Percentiles rank a stretch among this genome's conserved stretches.
phyloP scores from a whole-genome alignment of 1,140 invertebrate species.

The Drosophila repletoides region DNA sequence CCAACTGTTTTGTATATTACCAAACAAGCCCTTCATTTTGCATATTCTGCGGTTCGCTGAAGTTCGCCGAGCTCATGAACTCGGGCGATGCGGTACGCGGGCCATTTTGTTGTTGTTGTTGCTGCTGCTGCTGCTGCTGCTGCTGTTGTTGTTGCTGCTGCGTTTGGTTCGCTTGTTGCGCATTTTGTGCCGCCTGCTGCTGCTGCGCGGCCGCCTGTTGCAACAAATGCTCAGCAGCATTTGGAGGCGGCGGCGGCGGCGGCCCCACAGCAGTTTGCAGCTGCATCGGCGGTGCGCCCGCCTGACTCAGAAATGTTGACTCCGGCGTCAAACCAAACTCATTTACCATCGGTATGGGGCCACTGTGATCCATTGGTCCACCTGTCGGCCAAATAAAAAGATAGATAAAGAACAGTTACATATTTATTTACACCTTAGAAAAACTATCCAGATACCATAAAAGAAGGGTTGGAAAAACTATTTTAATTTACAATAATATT shows the following conservation, averaged over 20 bases:
- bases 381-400: conserved; percentile 71
- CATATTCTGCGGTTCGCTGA: conserved; percentile 88
- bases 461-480: too few species aligned
- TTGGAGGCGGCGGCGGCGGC: conserved; percentile 71
- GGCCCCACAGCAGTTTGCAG: conserved; percentile 85
- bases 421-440: too few species aligned
- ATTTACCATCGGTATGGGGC: conserved; percentile 86
- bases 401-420: not conserved
- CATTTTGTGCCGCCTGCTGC: conserved; percentile 78
- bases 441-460: too few species aligned
- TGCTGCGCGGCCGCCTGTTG: conserved; percentile 71
- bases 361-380: conserved; percentile 87
- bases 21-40: conserved; percentile 89
- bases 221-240: conserved; percentile 71
- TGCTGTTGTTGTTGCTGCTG: conserved; percentile 52
- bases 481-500: too few species aligned
- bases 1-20: conserved; percentile 84
- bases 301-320: conserved; percentile 86
- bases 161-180: conserved; percentile 79
- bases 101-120: conserved; percentile 78
- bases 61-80: conserved; percentile 85
- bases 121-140: conserved; percentile 47
- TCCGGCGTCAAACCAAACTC: conserved; percentile 86
- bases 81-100: conserved; percentile 83
- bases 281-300: conserved; percentile 84